phyloP scores from a whole-genome alignment of 2,113 vertebrate species.

The Sclerurus mexicanus region DNA sequence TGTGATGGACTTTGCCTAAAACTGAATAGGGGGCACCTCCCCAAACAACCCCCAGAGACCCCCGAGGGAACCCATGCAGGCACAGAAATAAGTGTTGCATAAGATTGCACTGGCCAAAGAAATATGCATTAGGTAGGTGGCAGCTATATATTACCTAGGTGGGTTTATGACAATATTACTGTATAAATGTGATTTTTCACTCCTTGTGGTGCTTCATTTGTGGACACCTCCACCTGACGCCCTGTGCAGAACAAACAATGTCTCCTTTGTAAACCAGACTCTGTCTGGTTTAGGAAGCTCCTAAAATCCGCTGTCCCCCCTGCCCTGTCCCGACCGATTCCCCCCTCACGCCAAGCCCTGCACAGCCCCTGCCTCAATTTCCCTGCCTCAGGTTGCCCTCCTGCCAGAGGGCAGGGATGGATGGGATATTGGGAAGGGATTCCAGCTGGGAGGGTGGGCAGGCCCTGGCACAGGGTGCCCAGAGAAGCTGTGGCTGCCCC shows the following conservation, averaged over 20 bases:
- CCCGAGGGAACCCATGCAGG: accelerated
- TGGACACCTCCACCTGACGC: accelerated
- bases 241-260: no score
- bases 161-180: neutral
- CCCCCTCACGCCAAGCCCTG: no score
- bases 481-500: no score
- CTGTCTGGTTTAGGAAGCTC: neutral
- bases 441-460: neutral
- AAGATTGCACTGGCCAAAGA: neutral
- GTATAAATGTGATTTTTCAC: neutral
- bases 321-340: neutral
- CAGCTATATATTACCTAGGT: neutral
- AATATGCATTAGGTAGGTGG: neutral
- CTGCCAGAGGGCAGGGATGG: neutral
- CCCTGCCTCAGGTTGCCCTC: no score
- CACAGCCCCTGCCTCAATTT: neutral
- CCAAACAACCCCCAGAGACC: neutral
- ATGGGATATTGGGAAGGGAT: neutral
- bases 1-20: neutral
- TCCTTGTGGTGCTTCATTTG: neutral
- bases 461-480: neutral
- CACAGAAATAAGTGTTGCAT: accelerated
- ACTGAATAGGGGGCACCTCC: neutral
- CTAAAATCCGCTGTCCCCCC: neutral
- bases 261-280: neutral